Percentiles rank a stretch among this genome's conserved stretches.
Conservation (phyloP, 2,888 invertebrate genomes). For the Leptinotarsa juncta region DNA sequence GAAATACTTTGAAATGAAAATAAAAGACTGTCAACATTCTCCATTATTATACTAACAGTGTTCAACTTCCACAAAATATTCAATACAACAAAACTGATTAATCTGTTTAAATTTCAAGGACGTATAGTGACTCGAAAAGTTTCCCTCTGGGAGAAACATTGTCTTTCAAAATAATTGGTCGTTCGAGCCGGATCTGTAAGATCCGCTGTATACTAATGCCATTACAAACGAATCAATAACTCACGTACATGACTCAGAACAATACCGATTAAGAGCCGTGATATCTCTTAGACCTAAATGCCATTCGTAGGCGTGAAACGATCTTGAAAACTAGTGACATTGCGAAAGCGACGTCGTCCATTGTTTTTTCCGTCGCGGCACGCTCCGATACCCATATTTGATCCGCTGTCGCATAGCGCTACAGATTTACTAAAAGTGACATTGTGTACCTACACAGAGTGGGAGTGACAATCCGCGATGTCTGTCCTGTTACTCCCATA, state of each 20-base stretch:
- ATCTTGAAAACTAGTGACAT: conserved; percentile 14
- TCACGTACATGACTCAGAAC: not conserved
- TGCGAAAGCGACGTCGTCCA: conserved; percentile 26
- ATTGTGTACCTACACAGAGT: conserved; percentile 40
- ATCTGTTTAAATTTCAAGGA: too few species aligned
- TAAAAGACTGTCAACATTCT: too few species aligned
- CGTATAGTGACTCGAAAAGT: too few species aligned
- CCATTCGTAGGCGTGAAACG: conserved; percentile 23
- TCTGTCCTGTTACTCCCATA: conserved; percentile 36
- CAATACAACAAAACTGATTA: too few species aligned
- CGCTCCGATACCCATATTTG: conserved; percentile 31
- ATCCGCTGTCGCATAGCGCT: conserved; percentile 36
- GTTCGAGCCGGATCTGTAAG: conserved; percentile 4
- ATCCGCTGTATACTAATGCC: not conserved
- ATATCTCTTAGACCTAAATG: conserved; percentile 9
- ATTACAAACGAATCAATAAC: not conserved
- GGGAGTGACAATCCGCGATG: conserved; percentile 37
- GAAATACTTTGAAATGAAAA: too few species aligned
- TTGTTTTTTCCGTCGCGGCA: conserved; percentile 28
- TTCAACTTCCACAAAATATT: too few species aligned
- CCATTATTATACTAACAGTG: too few species aligned
- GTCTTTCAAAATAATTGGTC: not conserved
- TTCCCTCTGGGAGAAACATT: not conserved
- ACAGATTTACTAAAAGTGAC: conserved; percentile 37
- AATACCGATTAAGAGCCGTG: not conserved